These are phyloP conservation scores for Cydia fagiglandana DNA, from an alignment of 1,140 invertebrate species.

Conservation along the genomic window DNA sequence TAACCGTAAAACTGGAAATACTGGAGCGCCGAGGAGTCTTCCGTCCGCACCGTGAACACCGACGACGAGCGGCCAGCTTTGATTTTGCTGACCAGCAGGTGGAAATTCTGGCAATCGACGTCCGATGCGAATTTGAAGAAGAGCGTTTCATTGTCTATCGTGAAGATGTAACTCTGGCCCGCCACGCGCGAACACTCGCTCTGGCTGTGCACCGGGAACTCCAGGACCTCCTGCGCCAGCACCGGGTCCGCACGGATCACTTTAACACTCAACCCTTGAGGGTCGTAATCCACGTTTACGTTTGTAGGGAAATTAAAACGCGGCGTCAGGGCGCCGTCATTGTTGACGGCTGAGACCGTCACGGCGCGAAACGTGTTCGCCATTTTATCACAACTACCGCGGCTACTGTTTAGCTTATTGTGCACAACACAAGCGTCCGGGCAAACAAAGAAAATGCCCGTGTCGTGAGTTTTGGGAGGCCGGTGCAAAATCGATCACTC, in stretches of 20 bases:
- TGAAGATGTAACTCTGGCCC: conserved; percentile 84
- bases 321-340: conserved; percentile 82
- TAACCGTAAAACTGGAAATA: conserved; percentile 99
- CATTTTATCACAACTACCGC: conserved; percentile 79
- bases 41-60: conserved; percentile 97
- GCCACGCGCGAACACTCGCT: conserved; percentile 85
- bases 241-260: conserved; percentile 79
- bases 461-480: conserved; percentile 71
- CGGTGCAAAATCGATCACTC: conserved; percentile 78
- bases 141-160: conserved; percentile 83
- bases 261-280: conserved; percentile 86
- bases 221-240: conserved; percentile 78
- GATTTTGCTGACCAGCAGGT: conserved; percentile 87
- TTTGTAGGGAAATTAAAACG: conserved; percentile 85
- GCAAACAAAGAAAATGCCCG: conserved; percentile 76
- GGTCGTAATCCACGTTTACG: conserved; percentile 87
- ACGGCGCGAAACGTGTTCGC: conserved; percentile 85
- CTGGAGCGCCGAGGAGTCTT: conserved; percentile 97
- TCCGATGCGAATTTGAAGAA: conserved; percentile 76
- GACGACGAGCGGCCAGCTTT: conserved; percentile 89
- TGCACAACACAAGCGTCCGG: conserved; percentile 63
- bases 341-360: conserved; percentile 84
- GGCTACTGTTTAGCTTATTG: conserved; percentile 57
- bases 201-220: conserved; percentile 84
- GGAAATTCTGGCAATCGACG: conserved; percentile 87